These are phyloP conservation scores for Pemphigus obesinymphae DNA, from an alignment of 1,140 invertebrate genomes.

Conservation along the genomic window DNA sequence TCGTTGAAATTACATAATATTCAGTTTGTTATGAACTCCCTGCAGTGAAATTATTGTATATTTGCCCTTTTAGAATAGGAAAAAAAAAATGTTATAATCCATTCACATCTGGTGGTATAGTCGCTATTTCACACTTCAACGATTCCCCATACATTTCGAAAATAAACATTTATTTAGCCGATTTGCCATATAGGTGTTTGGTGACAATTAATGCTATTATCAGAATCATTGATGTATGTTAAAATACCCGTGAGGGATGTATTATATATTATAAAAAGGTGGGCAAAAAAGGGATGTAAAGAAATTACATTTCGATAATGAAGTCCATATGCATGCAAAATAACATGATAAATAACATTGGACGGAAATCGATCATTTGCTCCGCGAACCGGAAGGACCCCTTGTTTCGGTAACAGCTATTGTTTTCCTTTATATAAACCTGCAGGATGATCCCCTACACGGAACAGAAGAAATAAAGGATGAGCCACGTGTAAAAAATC, in stretches of 20 bases:
- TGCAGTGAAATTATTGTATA: neutral
- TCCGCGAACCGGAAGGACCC: conserved; percentile 35
- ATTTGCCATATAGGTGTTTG: neutral
- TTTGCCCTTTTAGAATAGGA: neutral
- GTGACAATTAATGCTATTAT: conserved; percentile 33
- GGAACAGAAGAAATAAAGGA: neutral
- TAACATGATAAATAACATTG: conserved; percentile 29
- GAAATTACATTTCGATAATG: conserved; percentile 33
- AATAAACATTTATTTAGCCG: conserved; percentile 26
- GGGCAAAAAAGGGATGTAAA: neutral
- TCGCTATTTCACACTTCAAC: neutral
- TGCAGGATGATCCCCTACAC: conserved; percentile 11
- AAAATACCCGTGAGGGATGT: conserved; percentile 9
- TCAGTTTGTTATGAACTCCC: neutral
- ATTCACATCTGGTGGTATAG: neutral
- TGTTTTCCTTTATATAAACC: conserved; percentile 29
- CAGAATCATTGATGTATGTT: conserved; percentile 15
- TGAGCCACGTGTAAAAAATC: conserved; percentile 12
- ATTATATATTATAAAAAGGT: neutral
- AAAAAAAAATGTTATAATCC: neutral
- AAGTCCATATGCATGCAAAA: conserved; percentile 11
- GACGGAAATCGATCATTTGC: conserved; percentile 35
- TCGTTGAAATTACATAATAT: neutral
- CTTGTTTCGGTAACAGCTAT: conserved; percentile 34
- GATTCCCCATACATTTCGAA: neutral